These are phyloP conservation scores for Ditylenchus dipsaci DNA, from an alignment of 1,140 invertebrate species.

Conservation along the genomic window DNA sequence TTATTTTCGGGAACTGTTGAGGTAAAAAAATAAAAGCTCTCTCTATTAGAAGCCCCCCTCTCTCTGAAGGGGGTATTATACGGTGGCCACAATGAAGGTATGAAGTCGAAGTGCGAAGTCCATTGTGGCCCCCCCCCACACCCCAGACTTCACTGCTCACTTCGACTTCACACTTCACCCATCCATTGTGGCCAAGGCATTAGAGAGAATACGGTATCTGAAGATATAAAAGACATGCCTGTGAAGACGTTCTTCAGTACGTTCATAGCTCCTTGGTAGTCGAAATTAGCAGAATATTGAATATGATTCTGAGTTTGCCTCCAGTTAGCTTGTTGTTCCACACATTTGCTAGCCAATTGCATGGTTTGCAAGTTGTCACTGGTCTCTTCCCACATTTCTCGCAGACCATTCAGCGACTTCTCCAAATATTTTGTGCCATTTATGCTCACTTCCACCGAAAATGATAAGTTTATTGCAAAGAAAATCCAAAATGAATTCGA, in stretches of 20 bases:
- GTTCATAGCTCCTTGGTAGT: constrained; percentile 62
- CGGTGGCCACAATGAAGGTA: too few relatives aligned
- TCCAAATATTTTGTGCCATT: constrained; percentile 67
- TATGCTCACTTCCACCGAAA: constrained; percentile 65
- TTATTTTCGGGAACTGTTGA: too few relatives aligned
- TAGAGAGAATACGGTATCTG: too few relatives aligned
- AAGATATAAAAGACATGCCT: background rate
- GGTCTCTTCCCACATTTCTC: constrained; percentile 87
- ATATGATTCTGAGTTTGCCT: constrained; percentile 51
- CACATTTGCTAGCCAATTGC: constrained; percentile 76
- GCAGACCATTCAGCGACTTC: constrained; percentile 67
- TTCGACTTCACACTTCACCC: too few relatives aligned
- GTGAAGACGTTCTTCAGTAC: background rate
- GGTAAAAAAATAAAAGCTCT: too few relatives aligned
- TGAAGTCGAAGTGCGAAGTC: too few relatives aligned
- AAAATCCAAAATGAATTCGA: too few relatives aligned
- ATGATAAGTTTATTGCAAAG: background rate
- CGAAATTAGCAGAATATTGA: constrained; percentile 66
- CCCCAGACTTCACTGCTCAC: too few relatives aligned
- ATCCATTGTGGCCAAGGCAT: too few relatives aligned
- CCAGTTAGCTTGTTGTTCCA: constrained; percentile 67
- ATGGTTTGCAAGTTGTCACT: constrained; percentile 78
- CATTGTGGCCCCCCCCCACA: too few relatives aligned
- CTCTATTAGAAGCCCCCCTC: too few relatives aligned
- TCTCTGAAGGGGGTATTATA: too few relatives aligned